phyloP scores from a whole-genome alignment of 2,888 invertebrate genomes.

The Eupithecia dodoneata region DNA sequence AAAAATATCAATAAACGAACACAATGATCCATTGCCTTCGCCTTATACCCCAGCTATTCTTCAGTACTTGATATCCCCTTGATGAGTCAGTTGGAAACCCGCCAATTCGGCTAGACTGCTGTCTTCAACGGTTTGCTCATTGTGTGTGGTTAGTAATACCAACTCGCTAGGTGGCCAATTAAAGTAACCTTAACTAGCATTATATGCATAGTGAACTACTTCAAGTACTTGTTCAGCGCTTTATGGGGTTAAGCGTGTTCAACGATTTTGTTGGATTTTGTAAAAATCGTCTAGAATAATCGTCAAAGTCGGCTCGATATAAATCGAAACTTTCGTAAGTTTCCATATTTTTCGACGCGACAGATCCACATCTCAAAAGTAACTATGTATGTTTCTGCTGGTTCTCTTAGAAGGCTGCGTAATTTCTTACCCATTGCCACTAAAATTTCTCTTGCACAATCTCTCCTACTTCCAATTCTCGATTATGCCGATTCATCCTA shows the following conservation, averaged over 20 bases:
- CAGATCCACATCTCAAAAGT: too few relatives aligned
- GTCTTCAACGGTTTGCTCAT: slow-evolving; percentile 9
- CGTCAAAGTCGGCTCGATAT: too few relatives aligned
- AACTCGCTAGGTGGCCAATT: neutral
- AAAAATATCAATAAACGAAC: slow-evolving; percentile 28
- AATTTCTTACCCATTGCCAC: too few relatives aligned
- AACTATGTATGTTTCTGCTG: too few relatives aligned
- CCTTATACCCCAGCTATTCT: neutral
- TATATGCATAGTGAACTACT: neutral
- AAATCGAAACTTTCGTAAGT: too few relatives aligned
- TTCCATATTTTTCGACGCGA: too few relatives aligned
- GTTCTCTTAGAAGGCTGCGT: too few relatives aligned
- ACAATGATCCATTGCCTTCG: slow-evolving; percentile 17
- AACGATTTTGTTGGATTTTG: neutral
- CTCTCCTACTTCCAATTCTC: too few relatives aligned
- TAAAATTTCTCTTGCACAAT: too few relatives aligned
- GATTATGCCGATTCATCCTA: too few relatives aligned
- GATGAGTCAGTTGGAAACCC: slow-evolving; percentile 29
- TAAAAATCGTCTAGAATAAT: too few relatives aligned
- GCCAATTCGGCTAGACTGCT: slow-evolving; percentile 27
- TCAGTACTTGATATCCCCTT: slow-evolving; percentile 18
- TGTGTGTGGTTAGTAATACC: slow-evolving; percentile 12
- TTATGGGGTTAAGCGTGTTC: neutral
- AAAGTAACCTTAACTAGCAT: neutral
- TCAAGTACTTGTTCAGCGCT: neutral